Base-by-base conservation (phyloP, 2,888 invertebrate genomes). In the Leptopilina syphax region DNA sequence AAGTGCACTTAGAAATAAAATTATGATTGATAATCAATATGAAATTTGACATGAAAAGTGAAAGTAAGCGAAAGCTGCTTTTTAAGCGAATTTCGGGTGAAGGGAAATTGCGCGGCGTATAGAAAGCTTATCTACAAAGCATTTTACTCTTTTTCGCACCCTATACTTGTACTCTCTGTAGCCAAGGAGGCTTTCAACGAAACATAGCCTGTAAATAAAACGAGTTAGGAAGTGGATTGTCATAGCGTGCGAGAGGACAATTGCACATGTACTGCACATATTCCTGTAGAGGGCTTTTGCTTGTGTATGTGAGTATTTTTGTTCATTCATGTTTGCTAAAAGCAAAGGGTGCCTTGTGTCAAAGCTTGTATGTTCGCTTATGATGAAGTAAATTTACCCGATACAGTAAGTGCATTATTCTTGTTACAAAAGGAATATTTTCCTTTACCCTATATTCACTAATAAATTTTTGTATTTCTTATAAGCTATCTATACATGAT, bases 201-300 rank as follows among this genome's bases (percentile, higher is more conserved):
- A 70, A 27, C 70, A 27, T 57, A 13, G 57, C 57, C 13, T 73
- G 34, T 41, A 73, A 73, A 57, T 73, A 12, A 73, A 73, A 41
- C 34, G 57, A 73, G 73, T 70, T 57, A 73, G n/a, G 13, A 57
- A 57, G 34, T 27, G 54, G 13, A 73, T 73, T 73, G 57, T 73
- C 54, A 57, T 73, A 34, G 13, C 41, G 54, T n/a, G 57, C 54
- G 34, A 34, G n/a, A 41, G 34, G 34, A 57, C 18, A 73, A 57
- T 73, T 73, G 57, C 34, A 1, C 18, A 10, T 50, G 70, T 34
- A 57, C 50, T 57, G n/a, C 18, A 54, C 54, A 70, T 54, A 54
- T 70, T 24, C 63, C 24, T 63, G 63, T 24, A 3, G 2, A 63
- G 24, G 7, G n/a, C 9, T 3, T 12, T 50, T 50, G 63, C 63